phyloP scores from a whole-genome alignment of 2,113 vertebrate species.

The Nansenia antarctica region DNA sequence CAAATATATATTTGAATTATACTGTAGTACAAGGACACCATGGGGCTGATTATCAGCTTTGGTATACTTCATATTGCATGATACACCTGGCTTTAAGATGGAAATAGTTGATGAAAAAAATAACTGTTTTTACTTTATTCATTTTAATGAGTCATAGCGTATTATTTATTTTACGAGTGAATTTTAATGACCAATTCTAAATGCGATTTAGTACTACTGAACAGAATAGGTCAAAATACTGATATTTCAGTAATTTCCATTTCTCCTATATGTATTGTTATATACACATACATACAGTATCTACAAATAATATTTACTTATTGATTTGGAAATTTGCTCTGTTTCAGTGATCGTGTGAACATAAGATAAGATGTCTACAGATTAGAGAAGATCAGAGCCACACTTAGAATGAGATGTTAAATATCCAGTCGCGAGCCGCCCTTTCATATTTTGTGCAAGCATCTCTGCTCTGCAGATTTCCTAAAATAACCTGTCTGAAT shows the following conservation, averaged over 20 bases:
- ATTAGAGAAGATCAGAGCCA: too few species aligned
- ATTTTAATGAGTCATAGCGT: constrained; percentile 12
- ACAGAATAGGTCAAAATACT: too few species aligned
- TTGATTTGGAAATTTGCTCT: constrained; percentile 31
- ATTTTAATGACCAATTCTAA: neutral
- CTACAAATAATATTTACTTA: constrained; percentile 21
- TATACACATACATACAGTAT: too few species aligned
- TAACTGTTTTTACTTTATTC: constrained; percentile 8
- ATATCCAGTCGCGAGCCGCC: neutral
- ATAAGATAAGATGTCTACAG: constrained; percentile 24
- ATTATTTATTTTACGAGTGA: neutral
- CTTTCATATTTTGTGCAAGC: constrained; percentile 25
- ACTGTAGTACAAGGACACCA: neutral
- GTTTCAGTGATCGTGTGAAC: neutral
- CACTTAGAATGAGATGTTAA: too few species aligned
- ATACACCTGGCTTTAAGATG: constrained; percentile 25
- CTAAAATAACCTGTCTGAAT: constrained; percentile 43
- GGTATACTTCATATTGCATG: constrained; percentile 25
- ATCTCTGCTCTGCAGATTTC: constrained; percentile 25
- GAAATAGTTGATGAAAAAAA: constrained; percentile 8
- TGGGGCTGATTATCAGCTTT: constrained; percentile 16
- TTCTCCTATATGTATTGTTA: too few species aligned
- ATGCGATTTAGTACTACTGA: too few species aligned
- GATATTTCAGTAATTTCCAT: neutral
- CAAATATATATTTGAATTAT: constrained; percentile 18